A percentile compares a stretch with the other conserved stretches of the same genome.
phyloP scores from a whole-genome alignment of 1,140 invertebrate genomes.

The Tetragonula clypearis region DNA sequence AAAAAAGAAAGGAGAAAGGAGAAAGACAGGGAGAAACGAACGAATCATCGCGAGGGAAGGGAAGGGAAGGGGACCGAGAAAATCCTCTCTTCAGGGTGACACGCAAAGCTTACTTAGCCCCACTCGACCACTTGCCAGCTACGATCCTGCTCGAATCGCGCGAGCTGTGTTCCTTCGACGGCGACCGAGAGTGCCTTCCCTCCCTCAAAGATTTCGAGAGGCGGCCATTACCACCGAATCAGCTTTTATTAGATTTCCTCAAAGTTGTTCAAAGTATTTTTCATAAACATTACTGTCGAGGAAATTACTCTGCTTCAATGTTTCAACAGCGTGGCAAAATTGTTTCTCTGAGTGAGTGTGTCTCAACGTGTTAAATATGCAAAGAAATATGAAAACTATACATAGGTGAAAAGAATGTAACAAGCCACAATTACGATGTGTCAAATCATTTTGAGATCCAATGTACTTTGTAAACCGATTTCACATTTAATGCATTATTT shows the following conservation, averaged over 20 bases:
- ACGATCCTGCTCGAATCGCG: slow-evolving; percentile 11
- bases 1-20: background rate
- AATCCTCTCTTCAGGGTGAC: slow-evolving; percentile 16
- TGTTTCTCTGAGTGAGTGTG: no score
- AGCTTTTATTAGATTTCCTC: background rate
- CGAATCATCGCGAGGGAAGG: background rate
- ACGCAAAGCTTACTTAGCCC: slow-evolving; percentile 32
- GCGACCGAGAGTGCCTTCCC: background rate
- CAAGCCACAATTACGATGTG: no score
- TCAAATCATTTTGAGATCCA: no score
- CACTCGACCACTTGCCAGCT: slow-evolving; percentile 16
- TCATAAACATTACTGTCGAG: no score
- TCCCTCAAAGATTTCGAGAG: background rate
- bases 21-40: background rate
- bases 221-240: background rate
- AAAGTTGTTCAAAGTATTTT: background rate
- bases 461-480: no score
- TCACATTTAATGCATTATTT: no score
- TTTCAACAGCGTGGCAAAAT: no score
- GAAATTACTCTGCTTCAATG: no score
- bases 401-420: no score
- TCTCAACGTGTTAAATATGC: no score
- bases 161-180: background rate
- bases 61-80: background rate
- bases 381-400: no score